Percentiles rank a stretch among this genome's conserved stretches.
Conservation (phyloP, 2,797 vertebrate species). For the Okamejei kenojei region DNA sequence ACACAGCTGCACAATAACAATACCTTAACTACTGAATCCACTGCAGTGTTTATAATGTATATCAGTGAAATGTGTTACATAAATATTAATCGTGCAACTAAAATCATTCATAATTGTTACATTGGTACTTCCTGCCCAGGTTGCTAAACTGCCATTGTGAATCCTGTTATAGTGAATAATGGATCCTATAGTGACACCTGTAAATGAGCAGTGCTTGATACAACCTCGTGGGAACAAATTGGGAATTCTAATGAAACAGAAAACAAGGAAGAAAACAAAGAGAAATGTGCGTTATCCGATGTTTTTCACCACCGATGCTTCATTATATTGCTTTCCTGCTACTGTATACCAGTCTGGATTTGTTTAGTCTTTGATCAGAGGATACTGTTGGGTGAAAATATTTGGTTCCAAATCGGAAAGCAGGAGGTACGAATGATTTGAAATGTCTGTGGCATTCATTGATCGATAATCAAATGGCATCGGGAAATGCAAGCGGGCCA, state of each 20-base stretch:
- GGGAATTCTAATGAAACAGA: neutral
- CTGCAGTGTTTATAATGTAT: neutral
- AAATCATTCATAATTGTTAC: neutral
- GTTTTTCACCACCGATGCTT: neutral
- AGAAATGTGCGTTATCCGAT: neutral
- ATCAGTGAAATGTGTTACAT: conserved; percentile 1
- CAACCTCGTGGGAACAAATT: neutral
- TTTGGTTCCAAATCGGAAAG: conserved; percentile 45
- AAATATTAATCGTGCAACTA: neutral
- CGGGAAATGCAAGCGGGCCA: conserved; percentile 13
- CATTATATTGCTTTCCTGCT: neutral
- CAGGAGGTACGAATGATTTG: conserved; percentile 59
- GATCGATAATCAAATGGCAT: conserved; percentile 29
- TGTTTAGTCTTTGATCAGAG: conserved; percentile 27
- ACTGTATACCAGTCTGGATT: neutral
- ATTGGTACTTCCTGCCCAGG: neutral
- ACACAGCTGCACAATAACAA: neutral
- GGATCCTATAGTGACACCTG: neutral
- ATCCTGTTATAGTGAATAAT: neutral
- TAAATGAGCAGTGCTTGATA: neutral
- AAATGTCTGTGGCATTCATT: conserved; percentile 47
- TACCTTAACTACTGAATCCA: neutral
- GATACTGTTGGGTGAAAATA: neutral
- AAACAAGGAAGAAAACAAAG: neutral
- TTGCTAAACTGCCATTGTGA: neutral